phyloP scores from a whole-genome alignment of 1,140 invertebrate genomes.

The Andricus grossulariae region DNA sequence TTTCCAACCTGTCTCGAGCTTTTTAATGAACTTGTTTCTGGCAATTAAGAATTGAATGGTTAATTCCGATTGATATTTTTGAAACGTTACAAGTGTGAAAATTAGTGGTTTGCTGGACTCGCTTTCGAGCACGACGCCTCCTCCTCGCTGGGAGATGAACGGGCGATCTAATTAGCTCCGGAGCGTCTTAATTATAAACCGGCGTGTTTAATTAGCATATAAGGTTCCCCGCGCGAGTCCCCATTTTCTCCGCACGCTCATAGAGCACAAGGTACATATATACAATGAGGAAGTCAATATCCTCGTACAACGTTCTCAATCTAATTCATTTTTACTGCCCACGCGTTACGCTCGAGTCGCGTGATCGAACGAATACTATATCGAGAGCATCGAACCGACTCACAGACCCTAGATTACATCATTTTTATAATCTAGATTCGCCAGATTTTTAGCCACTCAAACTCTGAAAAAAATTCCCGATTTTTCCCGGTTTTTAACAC shows the following conservation, averaged over 20 bases:
- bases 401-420: conserved; percentile 6
- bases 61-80: not conserved
- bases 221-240: conserved; percentile 19
- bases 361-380: conserved; percentile 22
- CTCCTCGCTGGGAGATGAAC: conserved; percentile 20
- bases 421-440: conserved; percentile 14
- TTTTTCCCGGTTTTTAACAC: not conserved
- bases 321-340: conserved; percentile 31
- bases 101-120: conserved; percentile 22
- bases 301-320: conserved; percentile 28
- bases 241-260: conserved; percentile 29
- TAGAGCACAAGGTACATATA: conserved; percentile 23
- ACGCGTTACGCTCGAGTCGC: conserved; percentile 28
- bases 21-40: not conserved
- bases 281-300: conserved; percentile 28
- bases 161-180: conserved; percentile 17
- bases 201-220: conserved; percentile 29
- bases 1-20: not conserved
- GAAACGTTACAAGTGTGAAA: conserved; percentile 27
- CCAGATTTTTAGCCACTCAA: not conserved
- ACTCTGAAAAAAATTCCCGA: not conserved
- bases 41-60: not conserved
- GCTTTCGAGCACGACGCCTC: not conserved
- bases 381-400: conserved; percentile 22
- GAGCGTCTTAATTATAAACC: conserved; percentile 29